phyloP scores from a whole-genome alignment of 2,797 vertebrate genomes.

The Tragopan temminckii region DNA sequence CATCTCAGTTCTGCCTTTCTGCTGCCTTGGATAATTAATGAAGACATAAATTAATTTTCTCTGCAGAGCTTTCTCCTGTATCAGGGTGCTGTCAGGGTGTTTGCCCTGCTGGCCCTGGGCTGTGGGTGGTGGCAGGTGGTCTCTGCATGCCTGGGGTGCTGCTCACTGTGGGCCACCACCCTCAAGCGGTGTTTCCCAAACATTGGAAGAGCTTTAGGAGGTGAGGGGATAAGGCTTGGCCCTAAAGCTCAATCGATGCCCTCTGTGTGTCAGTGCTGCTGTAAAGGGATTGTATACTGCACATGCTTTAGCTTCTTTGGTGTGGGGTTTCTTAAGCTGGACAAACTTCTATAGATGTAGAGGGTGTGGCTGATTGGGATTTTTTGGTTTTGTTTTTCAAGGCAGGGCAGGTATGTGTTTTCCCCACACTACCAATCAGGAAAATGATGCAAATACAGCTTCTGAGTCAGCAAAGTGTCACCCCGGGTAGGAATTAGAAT shows the following conservation, averaged over 20 bases:
- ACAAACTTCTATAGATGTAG: not conserved
- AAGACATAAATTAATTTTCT: not conserved
- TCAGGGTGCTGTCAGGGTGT: not conserved
- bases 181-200: not conserved
- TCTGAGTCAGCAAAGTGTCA: slow-evolving; percentile 8
- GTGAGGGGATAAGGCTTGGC: accelerated
- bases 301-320: accelerated
- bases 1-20: not conserved
- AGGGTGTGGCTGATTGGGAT: accelerated
- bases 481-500: not conserved
- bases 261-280: not conserved
- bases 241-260: accelerated
- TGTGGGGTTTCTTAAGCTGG: not conserved
- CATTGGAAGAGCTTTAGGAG: not conserved
- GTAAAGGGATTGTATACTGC: not conserved
- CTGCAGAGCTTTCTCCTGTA: too few relatives aligned
- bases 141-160: not conserved
- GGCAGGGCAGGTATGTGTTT: not conserved
- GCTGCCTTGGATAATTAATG: not conserved
- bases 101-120: not conserved
- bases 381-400: not conserved
- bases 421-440: not conserved
- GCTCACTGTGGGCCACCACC: not conserved
- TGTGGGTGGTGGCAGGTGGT: not conserved
- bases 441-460: not conserved